Conservation (phyloP, 2,113 vertebrate species). For the human (Homo sapiens) region GRCh38 chrX:150636001-150636500, state of each 20-base stretch:
- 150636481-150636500: not conserved
- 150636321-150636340: not conserved
- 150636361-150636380: slow-evolving; percentile 1
- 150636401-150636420: not conserved
- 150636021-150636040: not conserved
- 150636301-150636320: not conserved
- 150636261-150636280: not conserved
- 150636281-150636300: slow-evolving; percentile 12
- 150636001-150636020: not conserved
- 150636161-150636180: not conserved
- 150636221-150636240: not conserved
- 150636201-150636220: not conserved
- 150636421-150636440: not conserved
- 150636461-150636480: not conserved
- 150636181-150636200: not conserved
- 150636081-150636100: not conserved
- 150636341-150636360: not conserved
- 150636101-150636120: not conserved
- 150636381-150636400: not conserved
- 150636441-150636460: not conserved
- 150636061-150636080: not conserved
- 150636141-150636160: not conserved
- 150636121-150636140: not conserved
- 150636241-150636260: not conserved
- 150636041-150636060: not conserved